Evolutionary conservation across 1,140 invertebrate species (phyloP).

Genomic region (Megathymus violae): DNA sequence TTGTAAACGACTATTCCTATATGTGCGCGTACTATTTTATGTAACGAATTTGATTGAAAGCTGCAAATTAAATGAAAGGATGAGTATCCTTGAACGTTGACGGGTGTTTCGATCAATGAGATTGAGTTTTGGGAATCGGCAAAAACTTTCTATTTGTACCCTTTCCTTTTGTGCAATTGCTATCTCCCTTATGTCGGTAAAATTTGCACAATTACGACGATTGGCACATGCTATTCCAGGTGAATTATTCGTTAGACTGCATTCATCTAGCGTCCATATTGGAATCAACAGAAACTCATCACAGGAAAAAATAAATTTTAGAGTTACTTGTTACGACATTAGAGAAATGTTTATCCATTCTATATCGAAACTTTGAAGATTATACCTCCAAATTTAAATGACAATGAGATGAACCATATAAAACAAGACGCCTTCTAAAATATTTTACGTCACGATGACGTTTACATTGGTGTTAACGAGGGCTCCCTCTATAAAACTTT

Average conservation of each 20-base stretch:
- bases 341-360: conserved; percentile 5
- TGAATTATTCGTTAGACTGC: too few relatives aligned
- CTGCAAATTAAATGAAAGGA: conserved; percentile 42
- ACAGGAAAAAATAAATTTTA: background rate
- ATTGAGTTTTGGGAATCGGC: conserved; percentile 42
- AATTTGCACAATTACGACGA: conserved; percentile 42
- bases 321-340: background rate
- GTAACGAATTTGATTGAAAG: conserved; percentile 34
- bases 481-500: conserved; percentile 71
- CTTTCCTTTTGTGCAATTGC: conserved; percentile 58
- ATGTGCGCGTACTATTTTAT: conserved; percentile 3
- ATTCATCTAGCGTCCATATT: too few relatives aligned
- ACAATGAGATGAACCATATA: conserved; percentile 53
- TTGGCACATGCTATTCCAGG: conserved; percentile 41
- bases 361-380: conserved; percentile 22
- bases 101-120: conserved; percentile 45
- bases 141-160: conserved; percentile 65
- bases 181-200: conserved; percentile 31
- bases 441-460: conserved; percentile 68
- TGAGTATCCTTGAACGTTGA: conserved; percentile 38
- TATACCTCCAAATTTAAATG: conserved; percentile 64
- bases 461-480: conserved; percentile 79
- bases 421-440: conserved; percentile 54
- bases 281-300: background rate
- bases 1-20: conserved; percentile 9